These are phyloP conservation scores for Orthosia cruda DNA, from an alignment of 2,888 invertebrate genomes.

Conservation along the genomic window DNA sequence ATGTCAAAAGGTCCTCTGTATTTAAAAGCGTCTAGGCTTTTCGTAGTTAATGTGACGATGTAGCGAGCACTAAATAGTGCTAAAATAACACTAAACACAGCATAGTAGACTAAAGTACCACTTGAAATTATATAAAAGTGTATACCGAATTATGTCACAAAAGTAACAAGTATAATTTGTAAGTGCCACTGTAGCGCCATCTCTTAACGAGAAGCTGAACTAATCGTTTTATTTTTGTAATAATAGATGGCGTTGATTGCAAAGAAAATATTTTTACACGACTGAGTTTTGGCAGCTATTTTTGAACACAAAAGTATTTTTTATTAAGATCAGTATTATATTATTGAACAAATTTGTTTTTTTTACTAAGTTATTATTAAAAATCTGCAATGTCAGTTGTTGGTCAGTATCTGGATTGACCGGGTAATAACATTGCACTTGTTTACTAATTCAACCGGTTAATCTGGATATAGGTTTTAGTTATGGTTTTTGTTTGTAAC, in stretches of 20 bases:
- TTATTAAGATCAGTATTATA: conserved; percentile 64
- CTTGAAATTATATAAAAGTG: conserved; percentile 43
- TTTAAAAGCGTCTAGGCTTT: conserved; percentile 61
- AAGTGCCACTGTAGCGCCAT: conserved; percentile 41
- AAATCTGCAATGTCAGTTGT: conserved; percentile 56
- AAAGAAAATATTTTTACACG: conserved; percentile 62
- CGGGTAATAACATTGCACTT: conserved; percentile 50
- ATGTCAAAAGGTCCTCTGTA: conserved; percentile 33
- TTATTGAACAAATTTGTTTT: conserved; percentile 63
- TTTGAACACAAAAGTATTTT: conserved; percentile 57
- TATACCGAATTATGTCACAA: conserved; percentile 66
- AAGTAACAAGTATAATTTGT: conserved; percentile 50
- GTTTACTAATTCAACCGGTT: conserved; percentile 58
- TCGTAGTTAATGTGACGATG: conserved; percentile 52
- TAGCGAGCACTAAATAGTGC: conserved; percentile 63
- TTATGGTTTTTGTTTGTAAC: conserved; percentile 39
- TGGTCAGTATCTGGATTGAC: conserved; percentile 37
- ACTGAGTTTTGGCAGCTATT: conserved; percentile 63
- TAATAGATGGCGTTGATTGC: conserved; percentile 62
- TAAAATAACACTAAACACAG: conserved; percentile 57
- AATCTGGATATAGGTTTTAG: conserved; percentile 24
- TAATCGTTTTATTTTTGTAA: conserved; percentile 56
- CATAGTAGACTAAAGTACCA: conserved; percentile 53
- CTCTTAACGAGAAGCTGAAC: conserved; percentile 50
- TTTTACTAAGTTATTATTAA: conserved; percentile 56